phyloP scores from a whole-genome alignment of 2,797 vertebrate genomes.

The Thripadectes ignobilis region DNA sequence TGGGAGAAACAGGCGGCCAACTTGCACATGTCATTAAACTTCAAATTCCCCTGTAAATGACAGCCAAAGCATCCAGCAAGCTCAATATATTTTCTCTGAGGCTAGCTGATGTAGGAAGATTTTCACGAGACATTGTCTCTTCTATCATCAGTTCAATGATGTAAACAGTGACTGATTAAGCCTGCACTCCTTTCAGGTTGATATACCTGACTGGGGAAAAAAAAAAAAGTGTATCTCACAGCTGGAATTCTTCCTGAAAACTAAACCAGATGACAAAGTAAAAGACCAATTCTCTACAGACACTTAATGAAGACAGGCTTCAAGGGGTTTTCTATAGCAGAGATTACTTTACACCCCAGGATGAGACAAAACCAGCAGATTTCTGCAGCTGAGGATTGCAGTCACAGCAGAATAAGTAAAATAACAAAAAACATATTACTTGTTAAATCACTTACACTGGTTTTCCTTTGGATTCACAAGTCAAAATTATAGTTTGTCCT shows the following conservation, averaged over 20 bases:
- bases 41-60: conserved; percentile 45
- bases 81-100: conserved; percentile 26
- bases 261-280: conserved; percentile 60
- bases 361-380: conserved; percentile 46
- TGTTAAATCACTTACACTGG: conserved; percentile 90
- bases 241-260: conserved; percentile 62
- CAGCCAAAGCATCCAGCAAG: conserved; percentile 24
- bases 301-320: conserved; percentile 70
- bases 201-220: not conserved
- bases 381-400: conserved; percentile 51
- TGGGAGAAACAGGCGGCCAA: not conserved
- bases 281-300: conserved; percentile 55
- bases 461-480: conserved; percentile 97
- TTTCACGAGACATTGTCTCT: conserved; percentile 23
- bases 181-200: conserved; percentile 36
- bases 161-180: conserved; percentile 61
- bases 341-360: conserved; percentile 55
- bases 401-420: conserved; percentile 59
- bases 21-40: conserved; percentile 39
- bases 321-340: conserved; percentile 48
- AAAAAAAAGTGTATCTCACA: not conserved
- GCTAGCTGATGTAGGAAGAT: conserved; percentile 4
- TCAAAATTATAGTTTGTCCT: conserved; percentile 95
- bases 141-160: conserved; percentile 26
- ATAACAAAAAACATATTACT: conserved; percentile 58